A percentile compares a stretch with the other conserved stretches of the same genome.
These are phyloP conservation scores for Tenthredo amoena DNA, from an alignment of 2,888 invertebrate genomes.

Conservation along the genomic window DNA sequence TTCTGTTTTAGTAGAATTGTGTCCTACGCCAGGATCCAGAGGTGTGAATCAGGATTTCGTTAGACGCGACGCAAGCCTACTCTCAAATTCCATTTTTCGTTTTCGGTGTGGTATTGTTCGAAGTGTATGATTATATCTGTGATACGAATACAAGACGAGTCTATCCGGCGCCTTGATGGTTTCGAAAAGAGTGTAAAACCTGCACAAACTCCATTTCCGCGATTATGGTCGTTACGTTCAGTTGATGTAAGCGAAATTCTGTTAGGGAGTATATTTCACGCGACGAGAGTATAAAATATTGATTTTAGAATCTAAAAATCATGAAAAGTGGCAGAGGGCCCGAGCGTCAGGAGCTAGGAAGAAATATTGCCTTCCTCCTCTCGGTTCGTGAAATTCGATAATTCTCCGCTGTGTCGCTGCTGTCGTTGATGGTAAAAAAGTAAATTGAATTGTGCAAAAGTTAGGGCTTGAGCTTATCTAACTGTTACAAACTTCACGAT, in stretches of 20 bases:
- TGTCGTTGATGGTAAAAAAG: neutral
- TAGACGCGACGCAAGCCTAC: neutral
- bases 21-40: too few relatives aligned
- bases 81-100: neutral
- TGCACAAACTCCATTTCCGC: neutral
- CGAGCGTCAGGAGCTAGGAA: neutral
- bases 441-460: slow-evolving; percentile 24
- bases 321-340: neutral
- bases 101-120: neutral
- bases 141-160: neutral
- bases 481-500: neutral
- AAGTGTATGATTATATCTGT: neutral
- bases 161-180: neutral
- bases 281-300: neutral
- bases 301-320: slow-evolving; percentile 12
- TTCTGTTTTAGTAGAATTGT: too few relatives aligned
- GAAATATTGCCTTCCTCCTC: slow-evolving; percentile 25
- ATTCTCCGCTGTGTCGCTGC: neutral
- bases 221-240: neutral
- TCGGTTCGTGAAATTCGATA: slow-evolving; percentile 8
- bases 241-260: neutral
- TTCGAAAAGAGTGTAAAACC: neutral
- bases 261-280: neutral
- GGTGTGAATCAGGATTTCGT: neutral
- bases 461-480: slow-evolving; percentile 1